These are phyloP conservation scores for Agrochola circellaris DNA, from an alignment of 2,888 invertebrate genomes.

Conservation along the genomic window DNA sequence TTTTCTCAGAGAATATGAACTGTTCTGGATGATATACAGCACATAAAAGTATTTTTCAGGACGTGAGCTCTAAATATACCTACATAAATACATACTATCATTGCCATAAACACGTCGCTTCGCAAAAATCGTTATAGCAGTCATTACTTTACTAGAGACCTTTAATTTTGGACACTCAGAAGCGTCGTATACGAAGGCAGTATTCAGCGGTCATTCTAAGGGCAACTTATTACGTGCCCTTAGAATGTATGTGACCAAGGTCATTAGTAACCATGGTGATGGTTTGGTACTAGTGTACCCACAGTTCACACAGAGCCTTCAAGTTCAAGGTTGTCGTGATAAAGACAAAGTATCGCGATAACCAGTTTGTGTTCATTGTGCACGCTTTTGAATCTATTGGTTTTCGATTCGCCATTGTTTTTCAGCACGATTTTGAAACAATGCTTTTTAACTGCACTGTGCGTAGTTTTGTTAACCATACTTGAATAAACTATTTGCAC, in stretches of 20 bases:
- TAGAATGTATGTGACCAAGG: too few relatives aligned
- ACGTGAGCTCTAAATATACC: background rate
- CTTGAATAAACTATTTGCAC: background rate
- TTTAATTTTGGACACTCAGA: conserved; percentile 33
- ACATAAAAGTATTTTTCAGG: background rate
- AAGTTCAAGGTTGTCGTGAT: conserved; percentile 54
- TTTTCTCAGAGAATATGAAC: background rate
- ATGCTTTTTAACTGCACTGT: background rate
- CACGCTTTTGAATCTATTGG: conserved; percentile 33
- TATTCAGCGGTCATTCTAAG: conserved; percentile 44
- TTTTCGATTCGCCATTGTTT: conserved; percentile 1
- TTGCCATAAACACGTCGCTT: background rate
- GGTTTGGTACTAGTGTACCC: conserved; percentile 21
- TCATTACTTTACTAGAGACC: conserved; percentile 16
- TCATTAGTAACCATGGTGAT: conserved; percentile 47
- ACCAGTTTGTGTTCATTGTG: conserved; percentile 10
- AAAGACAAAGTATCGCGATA: conserved; percentile 30
- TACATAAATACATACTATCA: background rate
- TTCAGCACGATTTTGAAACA: conserved; percentile 6
- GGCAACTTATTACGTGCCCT: conserved; percentile 34
- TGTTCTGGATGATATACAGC: background rate
- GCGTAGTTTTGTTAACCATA: background rate
- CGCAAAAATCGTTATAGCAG: background rate
- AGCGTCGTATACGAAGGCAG: conserved; percentile 7
- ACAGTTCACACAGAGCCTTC: conserved; percentile 17